Evolutionary conservation across 2,797 vertebrate genomes (phyloP).

Genomic region (Astyanax mexicanus): DNA sequence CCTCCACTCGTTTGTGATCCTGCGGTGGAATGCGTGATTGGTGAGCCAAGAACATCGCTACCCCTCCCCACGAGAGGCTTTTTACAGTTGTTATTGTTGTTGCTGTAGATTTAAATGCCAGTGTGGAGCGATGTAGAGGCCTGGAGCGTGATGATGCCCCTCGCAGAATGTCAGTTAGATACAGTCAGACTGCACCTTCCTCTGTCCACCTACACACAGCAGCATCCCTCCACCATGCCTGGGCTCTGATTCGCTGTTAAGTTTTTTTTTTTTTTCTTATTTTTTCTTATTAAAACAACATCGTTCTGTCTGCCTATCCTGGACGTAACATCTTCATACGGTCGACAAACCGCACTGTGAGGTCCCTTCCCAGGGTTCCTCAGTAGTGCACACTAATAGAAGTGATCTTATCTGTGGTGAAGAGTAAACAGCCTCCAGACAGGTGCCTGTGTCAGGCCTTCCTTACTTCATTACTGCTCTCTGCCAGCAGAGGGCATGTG

Average conservation of each 20-base stretch:
- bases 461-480: neutral
- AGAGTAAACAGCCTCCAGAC: neutral
- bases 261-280: neutral
- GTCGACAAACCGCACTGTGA: neutral
- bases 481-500: constrained; percentile 54
- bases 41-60: constrained; percentile 36
- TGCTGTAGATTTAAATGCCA: constrained; percentile 42
- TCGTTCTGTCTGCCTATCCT: neutral
- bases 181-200: neutral
- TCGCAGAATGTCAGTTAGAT: constrained; percentile 41
- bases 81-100: constrained; percentile 41
- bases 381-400: neutral
- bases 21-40: constrained; percentile 26
- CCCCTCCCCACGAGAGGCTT: constrained; percentile 47
- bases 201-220: neutral
- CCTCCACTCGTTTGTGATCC: constrained; percentile 31
- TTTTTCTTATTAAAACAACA: neutral
- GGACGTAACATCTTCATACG: neutral
- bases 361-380: too few species aligned
- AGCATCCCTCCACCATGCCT: neutral
- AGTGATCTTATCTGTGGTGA: constrained; percentile 3
- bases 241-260: neutral
- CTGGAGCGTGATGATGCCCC: constrained; percentile 24
- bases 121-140: constrained; percentile 18
- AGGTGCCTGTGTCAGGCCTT: neutral